Evolutionary conservation across 2,888 invertebrate species (phyloP).

Genomic region (Phasia obesa): DNA sequence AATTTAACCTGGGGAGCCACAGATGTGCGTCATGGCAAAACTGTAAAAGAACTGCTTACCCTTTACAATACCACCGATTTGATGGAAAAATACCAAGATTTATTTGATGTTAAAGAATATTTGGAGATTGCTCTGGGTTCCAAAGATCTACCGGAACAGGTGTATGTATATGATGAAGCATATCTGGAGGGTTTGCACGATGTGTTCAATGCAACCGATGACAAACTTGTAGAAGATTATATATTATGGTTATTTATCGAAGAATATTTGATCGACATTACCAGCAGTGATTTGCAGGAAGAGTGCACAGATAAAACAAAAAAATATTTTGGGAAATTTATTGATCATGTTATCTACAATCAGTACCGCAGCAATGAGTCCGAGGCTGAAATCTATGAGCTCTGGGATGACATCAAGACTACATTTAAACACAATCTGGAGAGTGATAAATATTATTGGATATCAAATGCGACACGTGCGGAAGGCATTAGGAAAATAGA

Average conservation of each 20-base stretch:
- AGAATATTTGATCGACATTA: conserved; percentile 73
- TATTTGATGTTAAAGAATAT: conserved; percentile 76
- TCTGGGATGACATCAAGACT: conserved; percentile 77
- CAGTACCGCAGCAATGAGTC: conserved; percentile 72
- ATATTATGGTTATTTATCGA: conserved; percentile 76
- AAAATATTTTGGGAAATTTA: conserved; percentile 76
- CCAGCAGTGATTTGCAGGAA: conserved; percentile 48
- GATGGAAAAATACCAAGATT: conserved; percentile 68
- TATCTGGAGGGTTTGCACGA: conserved; percentile 73
- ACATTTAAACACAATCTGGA: conserved; percentile 74
- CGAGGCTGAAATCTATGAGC: conserved; percentile 74
- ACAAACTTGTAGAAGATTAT: conserved; percentile 74
- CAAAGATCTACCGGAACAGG: conserved; percentile 73
- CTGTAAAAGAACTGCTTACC: conserved; percentile 70
- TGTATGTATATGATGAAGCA: conserved; percentile 75
- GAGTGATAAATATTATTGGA: conserved; percentile 78
- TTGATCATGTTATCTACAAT: conserved; percentile 76
- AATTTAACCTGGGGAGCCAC: conserved; percentile 67
- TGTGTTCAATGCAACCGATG: conserved; percentile 71
- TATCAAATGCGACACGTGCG: conserved; percentile 74
- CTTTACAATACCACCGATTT: conserved; percentile 73
- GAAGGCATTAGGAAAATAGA: conserved; percentile 76
- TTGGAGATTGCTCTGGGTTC: conserved; percentile 75
- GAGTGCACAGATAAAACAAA: conserved; percentile 76
- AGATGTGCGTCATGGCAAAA: conserved; percentile 37